phyloP scores from a whole-genome alignment of 2,113 vertebrate genomes.

The Dromaius novaehollandiae region DNA sequence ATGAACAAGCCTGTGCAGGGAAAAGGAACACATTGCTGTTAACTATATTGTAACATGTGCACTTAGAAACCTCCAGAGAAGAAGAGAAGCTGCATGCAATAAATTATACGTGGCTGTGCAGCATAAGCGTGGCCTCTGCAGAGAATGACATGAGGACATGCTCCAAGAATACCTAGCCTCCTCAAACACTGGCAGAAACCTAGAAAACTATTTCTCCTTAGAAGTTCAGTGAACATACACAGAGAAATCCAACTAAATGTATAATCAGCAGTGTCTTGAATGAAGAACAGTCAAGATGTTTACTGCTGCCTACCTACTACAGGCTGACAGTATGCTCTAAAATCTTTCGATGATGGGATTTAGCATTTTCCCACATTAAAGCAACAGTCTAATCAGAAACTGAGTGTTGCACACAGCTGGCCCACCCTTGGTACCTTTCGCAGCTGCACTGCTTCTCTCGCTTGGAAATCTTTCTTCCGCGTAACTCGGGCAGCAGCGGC shows the following conservation, averaged over 20 bases:
- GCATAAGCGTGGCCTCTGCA: accelerated
- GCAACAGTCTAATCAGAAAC: accelerated
- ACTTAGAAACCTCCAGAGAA: not conserved
- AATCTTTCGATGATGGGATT: accelerated
- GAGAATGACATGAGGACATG: accelerated
- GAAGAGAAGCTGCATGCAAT: not conserved
- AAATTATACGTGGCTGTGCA: accelerated
- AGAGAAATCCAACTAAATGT: no score
- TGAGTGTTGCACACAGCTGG: accelerated
- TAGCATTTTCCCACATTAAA: accelerated
- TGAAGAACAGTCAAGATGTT: accelerated
- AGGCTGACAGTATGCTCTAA: accelerated
- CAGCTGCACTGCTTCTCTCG: accelerated
- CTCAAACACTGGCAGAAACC: not conserved
- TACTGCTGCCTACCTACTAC: accelerated
- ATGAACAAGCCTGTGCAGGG: not conserved
- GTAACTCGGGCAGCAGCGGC: not conserved
- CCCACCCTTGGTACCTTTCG: not conserved
- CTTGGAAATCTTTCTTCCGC: accelerated
- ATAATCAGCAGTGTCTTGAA: accelerated
- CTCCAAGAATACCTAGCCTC: accelerated
- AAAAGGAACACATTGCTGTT: not conserved
- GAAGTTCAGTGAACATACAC: accelerated
- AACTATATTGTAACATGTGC: accelerated
- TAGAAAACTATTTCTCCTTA: not conserved